Evolutionary conservation across 2,797 vertebrate genomes (phyloP).

Genomic region (Coreius guichenoti): DNA sequence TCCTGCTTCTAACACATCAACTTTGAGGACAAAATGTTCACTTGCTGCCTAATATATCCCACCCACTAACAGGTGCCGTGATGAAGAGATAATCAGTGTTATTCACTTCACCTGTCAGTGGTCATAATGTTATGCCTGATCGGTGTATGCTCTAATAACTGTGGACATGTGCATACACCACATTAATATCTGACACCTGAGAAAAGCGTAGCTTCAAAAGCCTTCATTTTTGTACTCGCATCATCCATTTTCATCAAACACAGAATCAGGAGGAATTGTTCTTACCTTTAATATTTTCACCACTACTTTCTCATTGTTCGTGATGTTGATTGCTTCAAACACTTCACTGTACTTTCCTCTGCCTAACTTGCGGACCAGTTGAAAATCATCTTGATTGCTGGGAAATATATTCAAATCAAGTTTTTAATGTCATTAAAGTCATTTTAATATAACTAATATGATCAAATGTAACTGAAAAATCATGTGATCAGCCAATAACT

Average conservation of each 20-base stretch:
- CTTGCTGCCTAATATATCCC: no score
- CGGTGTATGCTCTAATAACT: background rate
- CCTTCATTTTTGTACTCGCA: background rate
- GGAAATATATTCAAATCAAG: background rate
- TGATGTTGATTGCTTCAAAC: constrained; percentile 80
- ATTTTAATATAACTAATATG: background rate
- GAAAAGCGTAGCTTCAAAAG: background rate
- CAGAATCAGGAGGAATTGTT: background rate
- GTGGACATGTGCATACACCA: background rate
- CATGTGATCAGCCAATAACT: background rate
- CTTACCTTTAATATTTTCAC: constrained; percentile 86
- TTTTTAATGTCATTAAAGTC: background rate
- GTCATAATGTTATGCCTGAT: no score
- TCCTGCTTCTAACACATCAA: no score
- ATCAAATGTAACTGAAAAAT: background rate
- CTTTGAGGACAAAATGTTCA: no score
- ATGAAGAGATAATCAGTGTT: no score
- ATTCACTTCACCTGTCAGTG: no score
- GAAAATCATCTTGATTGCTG: constrained; percentile 86
- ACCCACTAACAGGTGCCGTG: no score
- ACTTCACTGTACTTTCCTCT: constrained; percentile 81
- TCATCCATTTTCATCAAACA: background rate
- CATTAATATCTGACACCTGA: background rate
- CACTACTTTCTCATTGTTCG: constrained; percentile 85
- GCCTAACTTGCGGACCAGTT: constrained; percentile 83